Percentiles rank a stretch among this genome's conserved stretches.
Evolutionary conservation across 2,888 invertebrate genomes (phyloP).

Genomic region (Cremastinae sp.): DNA sequence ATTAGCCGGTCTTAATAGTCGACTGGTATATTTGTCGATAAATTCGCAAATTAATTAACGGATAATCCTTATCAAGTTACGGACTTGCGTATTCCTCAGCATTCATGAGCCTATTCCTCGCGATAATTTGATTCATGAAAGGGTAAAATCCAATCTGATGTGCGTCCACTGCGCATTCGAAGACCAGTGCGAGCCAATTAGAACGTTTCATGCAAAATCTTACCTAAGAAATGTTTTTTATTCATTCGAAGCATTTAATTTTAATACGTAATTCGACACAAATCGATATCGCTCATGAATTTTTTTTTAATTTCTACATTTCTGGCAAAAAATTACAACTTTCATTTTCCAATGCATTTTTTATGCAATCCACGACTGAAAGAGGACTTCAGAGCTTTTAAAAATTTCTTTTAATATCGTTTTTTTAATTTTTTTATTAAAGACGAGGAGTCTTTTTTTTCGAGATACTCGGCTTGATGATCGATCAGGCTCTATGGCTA

Average conservation of each 20-base stretch:
- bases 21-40: slow-evolving; percentile 12
- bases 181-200: too few relatives aligned
- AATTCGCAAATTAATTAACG: slow-evolving; percentile 19
- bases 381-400: too few relatives aligned
- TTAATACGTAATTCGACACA: too few relatives aligned
- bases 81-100: slow-evolving; percentile 2
- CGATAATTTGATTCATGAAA: not conserved
- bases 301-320: too few relatives aligned
- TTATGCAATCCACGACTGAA: too few relatives aligned
- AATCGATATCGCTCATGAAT: too few relatives aligned
- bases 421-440: not conserved
- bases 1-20: slow-evolving; percentile 17
- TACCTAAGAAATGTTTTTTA: too few relatives aligned
- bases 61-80: slow-evolving; percentile 18
- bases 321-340: too few relatives aligned
- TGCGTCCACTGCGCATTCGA: not conserved
- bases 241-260: too few relatives aligned
- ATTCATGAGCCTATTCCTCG: not conserved
- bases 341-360: too few relatives aligned
- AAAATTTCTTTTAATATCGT: not conserved
- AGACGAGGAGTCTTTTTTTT: not conserved
- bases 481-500: not conserved
- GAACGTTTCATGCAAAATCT: not conserved
- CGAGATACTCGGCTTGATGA: not conserved
- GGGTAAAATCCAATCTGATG: not conserved